These are phyloP conservation scores for Thera obeliscata DNA, from an alignment of 2,888 invertebrate species.

Conservation along the genomic window DNA sequence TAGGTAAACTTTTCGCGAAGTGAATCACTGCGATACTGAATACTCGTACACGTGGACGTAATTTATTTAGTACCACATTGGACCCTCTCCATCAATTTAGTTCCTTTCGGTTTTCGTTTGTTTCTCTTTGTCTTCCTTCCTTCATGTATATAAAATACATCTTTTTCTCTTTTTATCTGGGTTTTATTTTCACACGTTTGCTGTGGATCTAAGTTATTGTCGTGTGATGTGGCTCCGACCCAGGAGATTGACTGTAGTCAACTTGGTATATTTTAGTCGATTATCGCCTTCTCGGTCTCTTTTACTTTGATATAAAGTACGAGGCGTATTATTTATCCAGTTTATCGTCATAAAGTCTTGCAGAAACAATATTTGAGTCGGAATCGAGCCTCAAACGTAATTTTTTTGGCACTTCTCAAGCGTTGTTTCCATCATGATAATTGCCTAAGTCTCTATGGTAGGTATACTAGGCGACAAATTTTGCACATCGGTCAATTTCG, in stretches of 20 bases:
- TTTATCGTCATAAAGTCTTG: too few relatives aligned
- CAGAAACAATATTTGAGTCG: too few relatives aligned
- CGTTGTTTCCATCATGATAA: too few relatives aligned
- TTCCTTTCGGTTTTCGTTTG: slow-evolving; percentile 21
- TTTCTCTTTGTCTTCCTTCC: slow-evolving; percentile 26
- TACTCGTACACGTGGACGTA: slow-evolving; percentile 21
- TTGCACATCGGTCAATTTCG: too few relatives aligned
- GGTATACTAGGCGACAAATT: too few relatives aligned
- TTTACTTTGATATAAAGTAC: background rate
- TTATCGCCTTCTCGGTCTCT: background rate
- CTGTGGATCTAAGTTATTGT: slow-evolving; percentile 1
- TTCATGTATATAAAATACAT: slow-evolving; percentile 17
- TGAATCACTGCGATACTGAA: slow-evolving; percentile 29
- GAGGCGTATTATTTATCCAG: too few relatives aligned
- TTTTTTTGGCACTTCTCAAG: too few relatives aligned
- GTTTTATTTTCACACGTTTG: slow-evolving; percentile 14
- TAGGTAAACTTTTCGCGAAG: slow-evolving; percentile 16
- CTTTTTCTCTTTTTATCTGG: slow-evolving; percentile 33
- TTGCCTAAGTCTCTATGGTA: too few relatives aligned
- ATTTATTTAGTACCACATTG: slow-evolving; percentile 37
- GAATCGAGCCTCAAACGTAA: too few relatives aligned
- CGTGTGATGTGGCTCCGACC: background rate
- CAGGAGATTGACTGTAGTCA: background rate
- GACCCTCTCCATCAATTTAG: slow-evolving; percentile 30
- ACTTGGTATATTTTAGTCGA: background rate